A percentile compares a stretch with the other conserved stretches of the same genome.
Evolutionary conservation across 2,888 invertebrate genomes (phyloP).

Genomic region (Dolomedes plantarius): DNA sequence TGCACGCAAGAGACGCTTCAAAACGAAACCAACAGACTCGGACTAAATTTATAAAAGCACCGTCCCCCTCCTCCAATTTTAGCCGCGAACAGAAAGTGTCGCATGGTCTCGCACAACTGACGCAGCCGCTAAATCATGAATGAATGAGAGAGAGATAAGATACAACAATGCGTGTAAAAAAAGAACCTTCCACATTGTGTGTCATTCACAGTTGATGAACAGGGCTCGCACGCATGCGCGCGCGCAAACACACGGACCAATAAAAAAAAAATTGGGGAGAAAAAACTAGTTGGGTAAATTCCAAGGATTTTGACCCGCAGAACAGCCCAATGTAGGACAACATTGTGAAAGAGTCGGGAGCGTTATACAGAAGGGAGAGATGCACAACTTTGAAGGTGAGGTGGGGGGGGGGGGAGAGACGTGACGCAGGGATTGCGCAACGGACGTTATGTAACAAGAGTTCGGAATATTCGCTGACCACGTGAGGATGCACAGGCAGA

Average conservation of each 20-base stretch:
- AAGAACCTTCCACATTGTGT: neutral
- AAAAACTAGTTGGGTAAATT: conserved; percentile 39
- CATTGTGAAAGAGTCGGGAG: conserved; percentile 25
- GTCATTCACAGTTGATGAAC: conserved; percentile 18
- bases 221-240: neutral
- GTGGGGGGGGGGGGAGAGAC: neutral
- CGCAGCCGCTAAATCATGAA: conserved; percentile 23
- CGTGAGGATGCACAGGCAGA: too few species aligned
- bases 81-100: too few species aligned
- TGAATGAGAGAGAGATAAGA: conserved; percentile 4
- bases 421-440: neutral
- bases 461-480: too few species aligned
- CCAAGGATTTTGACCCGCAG: conserved; percentile 53
- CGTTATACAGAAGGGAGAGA: neutral
- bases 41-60: too few species aligned
- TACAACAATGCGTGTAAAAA: neutral
- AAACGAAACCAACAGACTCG: too few species aligned
- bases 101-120: neutral
- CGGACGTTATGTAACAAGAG: neutral
- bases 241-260: neutral
- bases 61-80: too few species aligned
- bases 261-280: neutral
- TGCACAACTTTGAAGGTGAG: neutral
- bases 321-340: conserved; percentile 39
- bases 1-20: too few species aligned